Conservation (phyloP, 2,888 invertebrate species). For the Lasioglossum figueresi region DNA sequence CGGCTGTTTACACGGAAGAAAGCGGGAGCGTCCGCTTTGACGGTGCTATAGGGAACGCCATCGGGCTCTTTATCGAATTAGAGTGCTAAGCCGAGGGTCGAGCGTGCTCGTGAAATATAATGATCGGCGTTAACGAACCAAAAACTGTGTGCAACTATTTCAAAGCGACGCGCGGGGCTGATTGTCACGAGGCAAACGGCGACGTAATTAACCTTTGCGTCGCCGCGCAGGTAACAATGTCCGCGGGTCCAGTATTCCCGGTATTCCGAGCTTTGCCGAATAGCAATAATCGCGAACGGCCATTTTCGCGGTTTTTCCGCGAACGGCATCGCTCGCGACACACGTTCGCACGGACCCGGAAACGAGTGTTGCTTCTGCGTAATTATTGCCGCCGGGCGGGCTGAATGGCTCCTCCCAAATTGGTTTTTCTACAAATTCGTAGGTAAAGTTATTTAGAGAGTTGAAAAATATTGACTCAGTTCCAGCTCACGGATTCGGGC, state of each 20-base stretch:
- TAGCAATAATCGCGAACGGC: not conserved
- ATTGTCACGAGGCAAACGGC: not conserved
- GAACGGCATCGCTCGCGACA: not conserved
- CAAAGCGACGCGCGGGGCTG: not conserved
- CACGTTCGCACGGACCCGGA: not conserved
- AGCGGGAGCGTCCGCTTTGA: slow-evolving; percentile 24
- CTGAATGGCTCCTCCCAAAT: no score
- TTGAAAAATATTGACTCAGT: no score
- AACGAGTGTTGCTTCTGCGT: not conserved
- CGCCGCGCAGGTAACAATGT: not conserved
- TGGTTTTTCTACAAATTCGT: no score
- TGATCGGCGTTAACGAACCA: slow-evolving; percentile 43
- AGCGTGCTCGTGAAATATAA: slow-evolving; percentile 45
- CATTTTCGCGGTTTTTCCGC: not conserved
- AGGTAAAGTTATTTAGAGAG: no score
- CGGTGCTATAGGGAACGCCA: slow-evolving; percentile 45
- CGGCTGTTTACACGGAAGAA: slow-evolving; percentile 31
- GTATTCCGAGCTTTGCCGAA: not conserved
- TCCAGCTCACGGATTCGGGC: no score
- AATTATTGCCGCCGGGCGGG: no score
- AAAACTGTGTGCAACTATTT: slow-evolving; percentile 40
- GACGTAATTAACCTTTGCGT: slow-evolving; percentile 7
- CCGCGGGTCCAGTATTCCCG: not conserved
- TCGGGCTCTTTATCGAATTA: slow-evolving; percentile 54
- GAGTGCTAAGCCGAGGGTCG: slow-evolving; percentile 23